These are phyloP conservation scores for Fringilla coelebs DNA, from an alignment of 2,797 vertebrate species.

Conservation along the genomic window DNA sequence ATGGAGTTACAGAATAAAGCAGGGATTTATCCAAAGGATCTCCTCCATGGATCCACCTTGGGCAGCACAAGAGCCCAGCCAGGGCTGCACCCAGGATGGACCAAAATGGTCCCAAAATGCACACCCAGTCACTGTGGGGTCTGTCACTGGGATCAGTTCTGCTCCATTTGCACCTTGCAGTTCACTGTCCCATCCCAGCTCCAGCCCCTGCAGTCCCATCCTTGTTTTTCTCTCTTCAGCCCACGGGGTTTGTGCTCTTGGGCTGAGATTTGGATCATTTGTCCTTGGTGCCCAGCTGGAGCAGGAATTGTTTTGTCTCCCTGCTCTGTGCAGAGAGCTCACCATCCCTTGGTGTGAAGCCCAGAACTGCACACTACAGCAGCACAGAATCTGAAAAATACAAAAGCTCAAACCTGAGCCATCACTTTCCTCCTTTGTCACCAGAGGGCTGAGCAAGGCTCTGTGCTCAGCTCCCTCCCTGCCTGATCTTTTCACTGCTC, in stretches of 20 bases:
- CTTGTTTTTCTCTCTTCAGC: too few species aligned
- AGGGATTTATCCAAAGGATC: neutral
- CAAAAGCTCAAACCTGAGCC: neutral
- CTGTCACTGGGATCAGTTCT: too few species aligned
- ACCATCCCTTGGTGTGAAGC: neutral
- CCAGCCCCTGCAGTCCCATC: too few species aligned
- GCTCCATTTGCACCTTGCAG: too few species aligned
- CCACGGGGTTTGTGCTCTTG: too few species aligned
- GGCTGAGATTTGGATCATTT: too few species aligned
- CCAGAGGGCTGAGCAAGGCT: neutral
- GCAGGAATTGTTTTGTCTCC: too few species aligned
- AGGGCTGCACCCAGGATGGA: neutral
- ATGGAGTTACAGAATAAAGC: neutral
- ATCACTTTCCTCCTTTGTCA: neutral
- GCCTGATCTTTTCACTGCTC: neutral
- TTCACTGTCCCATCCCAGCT: too few species aligned
- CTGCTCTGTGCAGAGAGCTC: too few species aligned
- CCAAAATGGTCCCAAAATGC: too few species aligned
- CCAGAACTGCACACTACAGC: fast-evolving
- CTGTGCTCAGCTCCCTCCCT: neutral
- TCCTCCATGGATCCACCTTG: neutral
- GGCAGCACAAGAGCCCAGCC: neutral
- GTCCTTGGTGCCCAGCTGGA: too few species aligned
- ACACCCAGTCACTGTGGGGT: too few species aligned
- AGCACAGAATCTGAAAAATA: neutral